Evolutionary conservation across 2,113 vertebrate species (phyloP).

Genomic region (Pachypanchax playfairii): DNA sequence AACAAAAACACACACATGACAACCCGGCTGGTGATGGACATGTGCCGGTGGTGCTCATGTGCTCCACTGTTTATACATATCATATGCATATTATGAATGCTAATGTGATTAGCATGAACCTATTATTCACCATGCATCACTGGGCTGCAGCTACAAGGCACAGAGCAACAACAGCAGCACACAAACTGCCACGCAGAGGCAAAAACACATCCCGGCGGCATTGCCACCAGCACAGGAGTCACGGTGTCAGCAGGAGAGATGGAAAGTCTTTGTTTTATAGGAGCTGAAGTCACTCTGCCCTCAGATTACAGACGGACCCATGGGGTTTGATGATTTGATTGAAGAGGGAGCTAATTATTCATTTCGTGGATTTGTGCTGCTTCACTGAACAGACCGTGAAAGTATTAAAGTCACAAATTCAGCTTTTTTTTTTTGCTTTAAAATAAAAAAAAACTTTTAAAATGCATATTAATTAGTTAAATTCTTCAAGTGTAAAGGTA

Average conservation of each 20-base stretch:
- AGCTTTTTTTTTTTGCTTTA: conserved; percentile 9
- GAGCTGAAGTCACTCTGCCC: conserved; percentile 57
- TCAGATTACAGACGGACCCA: conserved; percentile 61
- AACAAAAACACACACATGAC: conserved; percentile 12
- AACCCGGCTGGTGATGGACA: conserved; percentile 25
- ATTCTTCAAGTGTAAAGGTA: background rate
- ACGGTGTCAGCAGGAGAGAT: conserved; percentile 57
- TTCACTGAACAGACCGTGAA: conserved; percentile 25
- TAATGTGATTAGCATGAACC: conserved; percentile 70
- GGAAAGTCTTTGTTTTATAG: conserved; percentile 65
- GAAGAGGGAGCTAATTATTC: conserved; percentile 69
- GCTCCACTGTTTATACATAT: conserved; percentile 66
- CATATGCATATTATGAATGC: conserved; percentile 71
- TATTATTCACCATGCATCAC: conserved; percentile 61
- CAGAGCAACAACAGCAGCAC: conserved; percentile 23
- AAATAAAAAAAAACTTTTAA: conserved; percentile 1
- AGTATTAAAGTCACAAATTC: conserved; percentile 26
- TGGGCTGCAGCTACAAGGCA: conserved; percentile 54
- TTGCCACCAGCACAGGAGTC: conserved; percentile 57
- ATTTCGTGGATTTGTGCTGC: conserved; percentile 62
- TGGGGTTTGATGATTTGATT: conserved; percentile 69
- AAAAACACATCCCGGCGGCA: conserved; percentile 35
- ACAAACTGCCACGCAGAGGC: conserved; percentile 16
- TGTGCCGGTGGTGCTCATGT: conserved; percentile 33
- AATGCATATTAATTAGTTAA: background rate